phyloP scores from a whole-genome alignment of 2,113 vertebrate genomes.

The Saccopteryx bilineata region DNA sequence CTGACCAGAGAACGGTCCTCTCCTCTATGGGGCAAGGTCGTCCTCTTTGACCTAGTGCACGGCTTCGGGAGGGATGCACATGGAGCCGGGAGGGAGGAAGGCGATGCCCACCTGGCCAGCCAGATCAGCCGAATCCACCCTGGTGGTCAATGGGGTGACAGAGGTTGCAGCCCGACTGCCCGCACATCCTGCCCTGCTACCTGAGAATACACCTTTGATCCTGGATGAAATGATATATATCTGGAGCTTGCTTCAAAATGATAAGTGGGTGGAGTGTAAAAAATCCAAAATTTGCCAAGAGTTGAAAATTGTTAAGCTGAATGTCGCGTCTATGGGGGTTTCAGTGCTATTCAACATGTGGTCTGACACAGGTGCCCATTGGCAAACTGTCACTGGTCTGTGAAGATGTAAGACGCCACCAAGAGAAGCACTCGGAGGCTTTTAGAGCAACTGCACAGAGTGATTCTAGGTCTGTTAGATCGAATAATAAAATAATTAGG shows the following conservation, averaged over 20 bases:
- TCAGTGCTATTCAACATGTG: too few species aligned
- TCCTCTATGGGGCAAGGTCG: too few species aligned
- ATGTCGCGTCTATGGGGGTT: neutral
- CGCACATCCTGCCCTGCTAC: neutral
- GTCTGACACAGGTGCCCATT: neutral
- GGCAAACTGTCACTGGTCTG: neutral
- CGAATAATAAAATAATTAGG: slow-evolving; percentile 12
- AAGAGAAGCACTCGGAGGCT: neutral
- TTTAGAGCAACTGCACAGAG: neutral
- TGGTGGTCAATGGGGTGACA: too few species aligned
- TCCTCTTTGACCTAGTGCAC: too few species aligned
- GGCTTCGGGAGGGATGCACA: too few species aligned
- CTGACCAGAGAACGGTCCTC: too few species aligned
- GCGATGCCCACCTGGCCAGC: too few species aligned
- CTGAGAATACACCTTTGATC: neutral
- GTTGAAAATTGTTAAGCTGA: neutral
- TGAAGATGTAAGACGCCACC: neutral
- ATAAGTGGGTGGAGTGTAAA: neutral
- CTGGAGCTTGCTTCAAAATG: neutral
- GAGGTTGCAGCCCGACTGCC: too few species aligned
- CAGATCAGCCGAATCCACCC: too few species aligned
- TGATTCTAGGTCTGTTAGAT: neutral
- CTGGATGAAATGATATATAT: neutral
- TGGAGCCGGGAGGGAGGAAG: too few species aligned
- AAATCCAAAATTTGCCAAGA: neutral